phyloP scores from a whole-genome alignment of 2,113 vertebrate genomes.

The Protobothrops flavoviridis region DNA sequence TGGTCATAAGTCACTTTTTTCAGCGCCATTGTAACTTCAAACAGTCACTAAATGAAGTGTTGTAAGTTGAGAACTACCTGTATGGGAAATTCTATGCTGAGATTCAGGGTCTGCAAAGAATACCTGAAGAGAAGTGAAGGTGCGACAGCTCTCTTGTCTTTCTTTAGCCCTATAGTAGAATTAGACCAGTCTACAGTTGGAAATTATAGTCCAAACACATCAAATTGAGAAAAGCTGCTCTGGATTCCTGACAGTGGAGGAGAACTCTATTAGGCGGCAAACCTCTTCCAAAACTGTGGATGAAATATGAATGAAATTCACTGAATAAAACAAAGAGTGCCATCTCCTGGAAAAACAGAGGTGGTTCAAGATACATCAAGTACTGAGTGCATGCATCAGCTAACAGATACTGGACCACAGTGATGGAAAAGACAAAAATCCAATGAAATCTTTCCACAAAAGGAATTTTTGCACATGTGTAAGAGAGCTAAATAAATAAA shows the following conservation, averaged over 20 bases:
- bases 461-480: not conserved
- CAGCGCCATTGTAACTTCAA: not conserved
- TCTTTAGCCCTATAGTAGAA: not conserved
- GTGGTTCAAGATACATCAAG: not conserved
- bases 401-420: not conserved
- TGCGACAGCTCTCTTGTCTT: not conserved
- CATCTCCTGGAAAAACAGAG: slow-evolving; percentile 22
- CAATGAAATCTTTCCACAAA: not conserved
- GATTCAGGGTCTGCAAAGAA: not conserved
- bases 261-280: not conserved
- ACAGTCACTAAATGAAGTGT: not conserved
- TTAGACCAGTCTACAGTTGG: not conserved
- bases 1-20: not conserved
- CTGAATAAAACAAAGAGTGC: slow-evolving; percentile 12
- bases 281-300: too few species aligned
- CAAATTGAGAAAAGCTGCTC: not conserved
- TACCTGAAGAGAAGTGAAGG: not conserved
- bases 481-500: not conserved
- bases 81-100: not conserved
- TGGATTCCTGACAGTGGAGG: not conserved
- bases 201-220: not conserved
- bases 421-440: not conserved
- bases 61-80: not conserved
- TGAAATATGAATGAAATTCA: not conserved
- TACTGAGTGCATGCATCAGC: too few species aligned